phyloP scores from a whole-genome alignment of 2,888 invertebrate genomes.

The Hypolimnas misippus region DNA sequence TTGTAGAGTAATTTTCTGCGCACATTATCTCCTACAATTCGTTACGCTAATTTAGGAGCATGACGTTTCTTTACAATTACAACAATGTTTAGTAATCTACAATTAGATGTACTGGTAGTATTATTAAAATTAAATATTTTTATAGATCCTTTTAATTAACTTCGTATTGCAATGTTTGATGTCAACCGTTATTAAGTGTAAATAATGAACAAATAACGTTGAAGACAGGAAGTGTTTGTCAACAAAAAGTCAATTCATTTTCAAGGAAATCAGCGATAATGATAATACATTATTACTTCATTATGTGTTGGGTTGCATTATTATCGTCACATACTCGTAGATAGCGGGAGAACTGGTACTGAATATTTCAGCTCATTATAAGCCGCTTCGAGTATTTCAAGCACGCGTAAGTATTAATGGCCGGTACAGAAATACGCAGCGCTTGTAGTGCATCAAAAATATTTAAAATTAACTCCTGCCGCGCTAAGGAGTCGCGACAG shows the following conservation, averaged over 20 bases:
- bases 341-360: slow-evolving; percentile 11
- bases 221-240: slow-evolving; percentile 1
- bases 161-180: neutral
- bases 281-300: slow-evolving; percentile 5
- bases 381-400: slow-evolving; percentile 43
- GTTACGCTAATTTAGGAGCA: slow-evolving; percentile 21
- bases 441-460: slow-evolving; percentile 69
- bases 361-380: slow-evolving; percentile 25
- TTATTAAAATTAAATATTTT: neutral
- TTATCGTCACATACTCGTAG: slow-evolving; percentile 8
- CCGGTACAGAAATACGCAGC: slow-evolving; percentile 46
- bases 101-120: neutral
- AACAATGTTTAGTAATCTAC: neutral
- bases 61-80: slow-evolving; percentile 8
- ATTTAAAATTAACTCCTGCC: slow-evolving; percentile 71
- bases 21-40: slow-evolving; percentile 13
- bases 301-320: slow-evolving; percentile 1
- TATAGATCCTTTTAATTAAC: neutral
- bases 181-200: neutral
- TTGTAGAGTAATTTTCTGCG: slow-evolving; percentile 24
- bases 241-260: slow-evolving; percentile 4
- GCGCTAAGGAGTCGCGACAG: slow-evolving; percentile 61
- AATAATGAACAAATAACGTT: slow-evolving; percentile 1
- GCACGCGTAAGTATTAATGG: slow-evolving; percentile 43
- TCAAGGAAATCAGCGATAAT: slow-evolving; percentile 5